Evolutionary conservation across 1,140 invertebrate species (phyloP).

Genomic region (Delia radicum): DNA sequence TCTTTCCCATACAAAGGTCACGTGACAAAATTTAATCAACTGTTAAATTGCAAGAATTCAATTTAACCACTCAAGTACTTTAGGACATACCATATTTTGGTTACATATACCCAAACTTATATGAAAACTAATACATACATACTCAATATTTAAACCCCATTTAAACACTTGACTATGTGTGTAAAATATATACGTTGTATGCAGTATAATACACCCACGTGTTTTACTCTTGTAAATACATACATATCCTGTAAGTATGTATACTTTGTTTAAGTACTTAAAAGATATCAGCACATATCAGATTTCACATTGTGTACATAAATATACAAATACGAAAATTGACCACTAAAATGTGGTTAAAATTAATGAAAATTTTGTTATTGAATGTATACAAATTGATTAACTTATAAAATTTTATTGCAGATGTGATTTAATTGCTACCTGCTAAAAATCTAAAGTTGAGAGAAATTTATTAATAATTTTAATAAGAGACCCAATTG

Average conservation of each 20-base stretch:
- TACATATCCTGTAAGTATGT: not conserved
- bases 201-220: not conserved
- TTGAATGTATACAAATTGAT: not conserved
- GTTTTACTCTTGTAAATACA: not conserved
- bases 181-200: not conserved
- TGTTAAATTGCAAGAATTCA: constrained; percentile 18
- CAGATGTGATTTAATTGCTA: not conserved
- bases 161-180: not conserved
- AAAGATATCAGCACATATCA: not conserved
- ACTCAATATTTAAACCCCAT: not conserved
- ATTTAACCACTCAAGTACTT: constrained; percentile 21
- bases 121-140: not conserved
- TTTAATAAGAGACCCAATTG: too few relatives aligned
- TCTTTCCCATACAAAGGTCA: too few relatives aligned
- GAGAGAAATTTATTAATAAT: not conserved
- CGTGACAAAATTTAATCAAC: constrained; percentile 22
- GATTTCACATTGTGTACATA: not conserved
- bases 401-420: not conserved
- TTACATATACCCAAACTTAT: not conserved
- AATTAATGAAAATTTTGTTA: not conserved
- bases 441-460: not conserved
- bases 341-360: not conserved
- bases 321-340: not conserved
- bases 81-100: not conserved
- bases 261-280: not conserved